Evolutionary conservation across 2,888 invertebrate genomes (phyloP).

Genomic region (Lasioglossum vierecki): DNA sequence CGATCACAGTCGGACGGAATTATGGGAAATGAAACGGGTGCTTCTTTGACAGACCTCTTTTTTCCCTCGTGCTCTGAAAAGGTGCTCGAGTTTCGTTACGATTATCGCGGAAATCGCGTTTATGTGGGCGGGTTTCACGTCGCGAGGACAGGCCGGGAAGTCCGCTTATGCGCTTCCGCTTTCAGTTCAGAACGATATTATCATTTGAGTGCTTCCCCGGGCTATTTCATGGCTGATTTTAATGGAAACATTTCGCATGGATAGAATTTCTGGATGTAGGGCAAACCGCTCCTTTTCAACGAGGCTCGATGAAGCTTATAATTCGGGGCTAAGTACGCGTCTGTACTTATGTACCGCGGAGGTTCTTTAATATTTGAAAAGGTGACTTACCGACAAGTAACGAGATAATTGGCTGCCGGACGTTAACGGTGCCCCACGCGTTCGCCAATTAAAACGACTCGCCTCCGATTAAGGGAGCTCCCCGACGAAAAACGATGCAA

Average conservation of each 20-base stretch:
- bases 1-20: background rate
- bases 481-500: background rate
- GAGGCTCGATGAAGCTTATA: constrained; percentile 45
- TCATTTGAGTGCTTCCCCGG: constrained; percentile 39
- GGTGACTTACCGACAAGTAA: constrained; percentile 34
- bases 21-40: background rate
- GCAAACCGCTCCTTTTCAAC: constrained; percentile 29
- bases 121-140: constrained; percentile 19
- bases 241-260: constrained; percentile 38
- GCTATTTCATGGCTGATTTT: constrained; percentile 37
- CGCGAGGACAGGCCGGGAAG: constrained; percentile 12
- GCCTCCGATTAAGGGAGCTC: background rate
- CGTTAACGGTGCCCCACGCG: background rate
- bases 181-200: constrained; percentile 29
- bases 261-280: constrained; percentile 39
- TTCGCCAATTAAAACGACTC: constrained; percentile 3
- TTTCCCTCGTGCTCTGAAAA: background rate
- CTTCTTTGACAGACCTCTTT: background rate
- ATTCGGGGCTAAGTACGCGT: constrained; percentile 39
- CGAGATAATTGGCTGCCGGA: constrained; percentile 43
- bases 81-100: background rate
- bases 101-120: constrained; percentile 40
- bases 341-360: constrained; percentile 1
- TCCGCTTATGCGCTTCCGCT: constrained; percentile 1
- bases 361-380: constrained; percentile 22